Evolutionary conservation across 2,113 vertebrate genomes (phyloP).

Genomic region (Sphyrna mokarran): DNA sequence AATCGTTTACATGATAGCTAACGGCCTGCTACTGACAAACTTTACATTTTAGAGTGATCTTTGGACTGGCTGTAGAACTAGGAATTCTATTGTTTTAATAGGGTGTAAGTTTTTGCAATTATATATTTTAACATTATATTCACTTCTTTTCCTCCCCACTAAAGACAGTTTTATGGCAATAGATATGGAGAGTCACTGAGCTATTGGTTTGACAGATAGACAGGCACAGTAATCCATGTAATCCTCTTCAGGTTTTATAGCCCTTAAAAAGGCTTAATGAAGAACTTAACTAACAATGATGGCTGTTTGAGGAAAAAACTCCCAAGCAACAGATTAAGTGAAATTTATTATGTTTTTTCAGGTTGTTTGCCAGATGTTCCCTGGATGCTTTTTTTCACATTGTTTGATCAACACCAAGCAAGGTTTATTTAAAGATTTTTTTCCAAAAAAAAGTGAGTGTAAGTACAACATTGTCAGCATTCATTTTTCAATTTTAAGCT

Average conservation of each 20-base stretch:
- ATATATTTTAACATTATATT: not conserved
- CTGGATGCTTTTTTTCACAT: conserved; percentile 53
- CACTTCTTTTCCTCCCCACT: not conserved
- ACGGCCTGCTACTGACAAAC: not conserved
- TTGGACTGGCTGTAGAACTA: not conserved
- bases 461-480: conserved; percentile 47
- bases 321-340: conserved; percentile 52
- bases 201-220: conserved; percentile 28
- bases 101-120: not conserved
- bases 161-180: conserved; percentile 2
- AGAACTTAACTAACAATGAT: conserved; percentile 36
- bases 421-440: conserved; percentile 23
- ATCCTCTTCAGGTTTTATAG: conserved; percentile 35
- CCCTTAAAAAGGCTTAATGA: conserved; percentile 37
- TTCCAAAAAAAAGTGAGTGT: conserved; percentile 52
- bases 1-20: not conserved
- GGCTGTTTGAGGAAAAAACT: conserved; percentile 43
- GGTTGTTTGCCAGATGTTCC: conserved; percentile 58
- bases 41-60: not conserved
- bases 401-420: conserved; percentile 42
- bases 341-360: conserved; percentile 47
- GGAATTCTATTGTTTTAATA: not conserved
- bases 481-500: conserved; percentile 48
- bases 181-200: not conserved
- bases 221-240: conserved; percentile 34